Evolutionary conservation across 2,797 vertebrate species (phyloP), one percentile per base, ranked within the genome.

Genomic region (Sebastes itinus): DNA sequence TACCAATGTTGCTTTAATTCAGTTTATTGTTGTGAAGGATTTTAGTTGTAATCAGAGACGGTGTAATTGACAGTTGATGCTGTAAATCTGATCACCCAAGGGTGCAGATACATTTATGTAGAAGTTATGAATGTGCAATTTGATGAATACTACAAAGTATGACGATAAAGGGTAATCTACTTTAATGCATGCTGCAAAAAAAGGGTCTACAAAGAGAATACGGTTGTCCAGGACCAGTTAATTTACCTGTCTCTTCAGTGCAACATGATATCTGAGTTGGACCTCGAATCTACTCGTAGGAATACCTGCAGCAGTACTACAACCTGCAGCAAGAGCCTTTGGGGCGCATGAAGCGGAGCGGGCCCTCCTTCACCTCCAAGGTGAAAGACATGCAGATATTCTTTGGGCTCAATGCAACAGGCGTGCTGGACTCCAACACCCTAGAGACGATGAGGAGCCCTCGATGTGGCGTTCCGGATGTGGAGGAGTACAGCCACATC

Each of bases 331-430:
- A 72, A 8, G 93, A 94, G 73, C 80, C 90, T 0, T 9, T 75
- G 5, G 89, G 84, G 23, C 94, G 93, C 52, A 84, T 63, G 11
- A 96, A 94, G 83, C 83, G 94, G 52, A 95, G 94, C 16, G 82
- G 79, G 25, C 82, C 89, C 3, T 87, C 87, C 6, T 94, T 96
- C 67, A 82, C 80, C 78, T 92, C 94, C 69, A 96, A 95, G 81
- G 69, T 97, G 73, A 95, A 92, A 75, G 95, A 95, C 77, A 97
- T 97, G 96, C 96, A 97, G 90, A 76, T 75, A 27, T 96, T 96
- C 88, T 96, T 96, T 55, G 88, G 93, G n/a, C 93, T 96, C n/a
- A 94, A 95, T 71, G 87, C 78, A 12, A 95, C 96, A 0, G 96
- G 96, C 7, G 67, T 6, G 9, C 76, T 96, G 38, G 92, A 96